These are phyloP conservation scores for Lepidurus packardi DNA, from an alignment of 1,140 invertebrate species.

Conservation along the genomic window DNA sequence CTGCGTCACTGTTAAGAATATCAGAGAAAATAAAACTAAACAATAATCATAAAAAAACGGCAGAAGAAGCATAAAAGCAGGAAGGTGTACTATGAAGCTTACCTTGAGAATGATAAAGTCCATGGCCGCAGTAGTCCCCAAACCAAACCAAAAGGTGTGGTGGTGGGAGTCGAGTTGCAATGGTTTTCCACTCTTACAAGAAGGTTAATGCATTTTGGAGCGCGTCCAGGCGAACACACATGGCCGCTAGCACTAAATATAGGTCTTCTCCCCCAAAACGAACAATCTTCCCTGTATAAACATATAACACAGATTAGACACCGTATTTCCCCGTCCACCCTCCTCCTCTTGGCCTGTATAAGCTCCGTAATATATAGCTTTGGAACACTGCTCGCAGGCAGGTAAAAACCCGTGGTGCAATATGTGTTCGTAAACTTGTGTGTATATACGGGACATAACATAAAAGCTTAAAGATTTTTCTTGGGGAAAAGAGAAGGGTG, in stretches of 20 bases:
- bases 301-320: constrained; percentile 11
- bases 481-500: background rate
- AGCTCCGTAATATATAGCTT: background rate
- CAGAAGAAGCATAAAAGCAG: background rate
- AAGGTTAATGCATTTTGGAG: constrained; percentile 18
- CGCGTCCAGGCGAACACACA: background rate
- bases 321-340: background rate
- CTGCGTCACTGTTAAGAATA: background rate
- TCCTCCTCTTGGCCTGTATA: background rate
- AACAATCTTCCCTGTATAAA: constrained; percentile 10
- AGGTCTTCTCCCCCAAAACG: background rate
- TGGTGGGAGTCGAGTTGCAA: background rate
- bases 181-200: background rate
- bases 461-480: too few relatives aligned
- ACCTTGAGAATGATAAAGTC: constrained; percentile 11
- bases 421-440: too few relatives aligned
- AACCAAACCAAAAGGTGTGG: background rate
- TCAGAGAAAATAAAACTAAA: background rate
- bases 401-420: background rate
- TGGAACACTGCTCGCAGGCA: background rate
- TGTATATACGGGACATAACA: too few relatives aligned
- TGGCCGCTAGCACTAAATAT: constrained; percentile 14
- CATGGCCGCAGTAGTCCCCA: background rate
- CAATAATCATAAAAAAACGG: background rate
- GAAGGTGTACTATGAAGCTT: background rate